Conservation (phyloP, 1,140 invertebrate species). For the Drosophila trapezifrons region DNA sequence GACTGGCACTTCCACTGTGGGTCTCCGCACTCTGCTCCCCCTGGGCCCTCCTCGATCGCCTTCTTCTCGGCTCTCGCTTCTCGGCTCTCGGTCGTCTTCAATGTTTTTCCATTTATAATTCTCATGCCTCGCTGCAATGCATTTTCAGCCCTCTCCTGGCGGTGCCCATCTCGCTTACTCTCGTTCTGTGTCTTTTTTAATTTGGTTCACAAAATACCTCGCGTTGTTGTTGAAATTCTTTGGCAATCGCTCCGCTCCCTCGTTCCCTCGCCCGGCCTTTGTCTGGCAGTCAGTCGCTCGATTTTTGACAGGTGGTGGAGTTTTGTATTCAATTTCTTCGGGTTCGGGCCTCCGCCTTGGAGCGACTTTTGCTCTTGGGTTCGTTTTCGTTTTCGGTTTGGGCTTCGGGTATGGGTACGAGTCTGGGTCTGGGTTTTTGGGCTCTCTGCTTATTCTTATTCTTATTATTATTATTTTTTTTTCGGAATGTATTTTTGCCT, state of each 20-base stretch:
- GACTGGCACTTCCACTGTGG: constrained; percentile 37
- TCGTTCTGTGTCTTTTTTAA: constrained; percentile 74
- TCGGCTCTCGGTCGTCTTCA: constrained; percentile 28
- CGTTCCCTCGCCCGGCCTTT: constrained; percentile 27
- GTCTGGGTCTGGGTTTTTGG: constrained; percentile 35
- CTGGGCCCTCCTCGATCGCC: constrained; percentile 12
- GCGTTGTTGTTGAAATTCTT: constrained; percentile 82
- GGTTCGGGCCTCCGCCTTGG: constrained; percentile 40
- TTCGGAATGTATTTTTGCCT: constrained; percentile 72
- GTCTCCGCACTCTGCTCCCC: constrained; percentile 22
- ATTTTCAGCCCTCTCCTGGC: constrained; percentile 38
- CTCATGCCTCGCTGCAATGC: constrained; percentile 78
- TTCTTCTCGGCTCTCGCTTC: not conserved
- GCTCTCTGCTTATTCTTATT: constrained; percentile 25
- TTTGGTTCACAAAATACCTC: constrained; percentile 82
- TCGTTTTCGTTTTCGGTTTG: constrained; percentile 29
- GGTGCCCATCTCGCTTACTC: constrained; percentile 17
- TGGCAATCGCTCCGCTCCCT: constrained; percentile 55
- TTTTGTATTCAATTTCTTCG: constrained; percentile 78
- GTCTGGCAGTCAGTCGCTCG: constrained; percentile 67
- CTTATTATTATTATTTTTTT: constrained; percentile 16
- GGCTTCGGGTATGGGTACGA: constrained; percentile 25
- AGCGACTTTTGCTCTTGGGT: constrained; percentile 76
- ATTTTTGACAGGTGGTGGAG: constrained; percentile 84
- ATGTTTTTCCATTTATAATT: constrained; percentile 80